These are phyloP conservation scores for Sylvilagus bachmani DNA, from an alignment of 2,113 vertebrate genomes.

Conservation along the genomic window DNA sequence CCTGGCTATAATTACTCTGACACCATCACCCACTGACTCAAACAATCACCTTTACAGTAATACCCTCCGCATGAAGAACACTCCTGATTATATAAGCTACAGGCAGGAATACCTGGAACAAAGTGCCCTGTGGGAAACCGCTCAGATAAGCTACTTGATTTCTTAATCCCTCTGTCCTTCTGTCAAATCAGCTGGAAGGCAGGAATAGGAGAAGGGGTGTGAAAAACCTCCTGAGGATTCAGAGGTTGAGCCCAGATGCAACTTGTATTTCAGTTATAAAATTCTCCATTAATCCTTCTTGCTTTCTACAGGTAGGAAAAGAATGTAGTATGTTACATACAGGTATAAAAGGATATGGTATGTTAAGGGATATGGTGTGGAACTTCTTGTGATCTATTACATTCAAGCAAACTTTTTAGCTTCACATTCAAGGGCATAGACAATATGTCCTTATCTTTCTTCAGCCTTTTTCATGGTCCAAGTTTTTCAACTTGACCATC, in stretches of 20 bases:
- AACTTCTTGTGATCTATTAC: not conserved
- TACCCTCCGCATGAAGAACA: constrained; percentile 21
- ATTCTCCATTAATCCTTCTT: not conserved
- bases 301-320: not conserved
- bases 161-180: constrained; percentile 77
- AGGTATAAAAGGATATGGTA: not conserved
- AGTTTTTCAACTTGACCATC: not conserved
- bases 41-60: constrained; percentile 71
- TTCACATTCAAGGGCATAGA: not conserved
- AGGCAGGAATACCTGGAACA: constrained; percentile 68
- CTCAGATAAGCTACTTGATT: constrained; percentile 77
- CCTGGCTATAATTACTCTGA: constrained; percentile 69
- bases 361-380: not conserved
- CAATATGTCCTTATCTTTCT: not conserved
- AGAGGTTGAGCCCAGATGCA: constrained; percentile 42
- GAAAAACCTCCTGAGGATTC: constrained; percentile 58
- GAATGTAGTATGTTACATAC: not conserved
- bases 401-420: not conserved
- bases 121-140: constrained; percentile 59
- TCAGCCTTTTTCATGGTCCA: not conserved
- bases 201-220: not conserved
- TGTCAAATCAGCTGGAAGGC: constrained; percentile 74
- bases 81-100: constrained; percentile 69
- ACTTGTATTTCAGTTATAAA: constrained; percentile 63
- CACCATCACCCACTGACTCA: constrained; percentile 73